Base-by-base conservation (phyloP, 2,888 invertebrate genomes). In the Caradrina clavipalpis region DNA sequence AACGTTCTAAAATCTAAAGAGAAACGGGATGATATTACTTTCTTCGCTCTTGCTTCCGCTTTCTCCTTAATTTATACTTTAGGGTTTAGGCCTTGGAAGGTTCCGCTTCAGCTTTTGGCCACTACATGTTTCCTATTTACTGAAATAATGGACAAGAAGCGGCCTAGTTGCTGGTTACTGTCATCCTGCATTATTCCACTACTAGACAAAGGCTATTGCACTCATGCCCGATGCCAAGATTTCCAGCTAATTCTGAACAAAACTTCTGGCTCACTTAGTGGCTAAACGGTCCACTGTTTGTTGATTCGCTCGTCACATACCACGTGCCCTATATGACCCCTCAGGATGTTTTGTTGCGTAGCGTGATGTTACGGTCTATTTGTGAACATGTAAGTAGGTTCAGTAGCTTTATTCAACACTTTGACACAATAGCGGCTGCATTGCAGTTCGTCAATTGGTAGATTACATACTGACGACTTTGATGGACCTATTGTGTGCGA, bases 401-500 rank as follows among this genome's bases (percentile, higher is more conserved):
- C 42, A 35, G 17, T 21, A 49, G 11, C 45, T 67, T 8, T 15
- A 45, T 47, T 51, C 31, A 76, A 49, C 31, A 62, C 71, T 63
- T 55, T 35, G 49, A 54, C 73, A 57, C 55, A 71, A 31, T 63
- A 63, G 45, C 31, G 35, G 45, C 47, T 63, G 53, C 26, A 49
- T 35, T 63, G 63, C 55, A 59, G 22, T 50, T 60, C 63, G 56
- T 74, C 76, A 76, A 79, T 76, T 76, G 76, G 54, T 64, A 58
- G 80, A 64, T 79, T 57, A n/a, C n/a, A n/a, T n/a, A 64, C 74
- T 68, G 55, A 39, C 51, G 74, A 72, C 35, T 57, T 55, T 63
- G 69, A 79, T 79, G 22, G 59, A 21, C 57, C 63, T 39, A 68
- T 79, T 76, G 76, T 68, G 26, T 50, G 21, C 21, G 49, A 53